Base-by-base conservation (phyloP, 2,888 invertebrate species). In the Philereme transversata region DNA sequence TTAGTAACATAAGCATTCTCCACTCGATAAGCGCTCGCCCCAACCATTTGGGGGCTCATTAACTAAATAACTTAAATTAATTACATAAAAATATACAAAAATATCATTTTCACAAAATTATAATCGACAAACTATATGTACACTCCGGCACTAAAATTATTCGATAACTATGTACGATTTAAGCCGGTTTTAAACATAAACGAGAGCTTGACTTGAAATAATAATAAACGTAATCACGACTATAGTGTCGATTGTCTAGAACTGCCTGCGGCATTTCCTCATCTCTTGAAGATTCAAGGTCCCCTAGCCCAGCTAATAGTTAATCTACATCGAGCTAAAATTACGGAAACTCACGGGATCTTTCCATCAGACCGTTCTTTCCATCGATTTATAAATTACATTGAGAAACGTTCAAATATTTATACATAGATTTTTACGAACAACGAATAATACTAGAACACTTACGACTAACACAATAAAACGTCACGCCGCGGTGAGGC, bases 281-380 rank as follows among this genome's bases (percentile, higher is more conserved):
- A 79, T 85, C 84, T 81, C 83, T 85, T 82, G 77, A 87, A 89
- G 88, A 90, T 90, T 88, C 90, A 89, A 91, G 92, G 92, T 92
- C 92, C 92, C 92, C 92, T 89, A 89, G 91, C 90, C 92, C 92
- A 92, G 92, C 92, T 92, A 92, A 91, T 83, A 86, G 86, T 89
- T 82, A 87, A 88, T 87, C 90, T 91, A 91, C 88, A 86, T 88
- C 88, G 90, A 89, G 88, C 91, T 90, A 90, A 84, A 77, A 87
- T 82, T 84, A 86, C 82, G 86, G 87, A 87, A 86, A 86, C 85
- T 82, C 83, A 75, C 81, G 81, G 82, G 77, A 75, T 75, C 78
- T 72, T 51, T 72, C 76, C 81, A 62, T 64, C 73, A 70, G 79
- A 81, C 85, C 86, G 77, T 82, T 73, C 83, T 81, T 83, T 84